Base-by-base conservation (phyloP, 2,113 vertebrate species). In the Chitala chitala region DNA sequence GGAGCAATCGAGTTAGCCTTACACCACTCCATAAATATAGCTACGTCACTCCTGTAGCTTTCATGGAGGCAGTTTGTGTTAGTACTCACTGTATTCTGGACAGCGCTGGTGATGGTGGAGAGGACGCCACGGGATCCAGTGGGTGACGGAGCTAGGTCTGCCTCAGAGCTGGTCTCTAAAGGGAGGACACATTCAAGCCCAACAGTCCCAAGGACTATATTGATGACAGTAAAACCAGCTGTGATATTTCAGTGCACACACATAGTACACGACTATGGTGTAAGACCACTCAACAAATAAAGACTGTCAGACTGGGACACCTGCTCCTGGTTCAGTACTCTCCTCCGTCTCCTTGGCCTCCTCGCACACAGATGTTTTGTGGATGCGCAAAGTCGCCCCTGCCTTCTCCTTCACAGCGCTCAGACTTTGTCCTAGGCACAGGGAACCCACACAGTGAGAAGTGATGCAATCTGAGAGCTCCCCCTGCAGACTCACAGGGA, bases 1-100 rank as follows among this genome's bases (percentile, higher is more conserved):
- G n/a, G n/a, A n/a, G n/a, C n/a, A n/a, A n/a, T n/a, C n/a, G n/a
- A n/a, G n/a, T n/a, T n/a, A n/a, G n/a, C n/a, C n/a, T n/a, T n/a
- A n/a, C n/a, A n/a, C n/a, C n/a, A n/a, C n/a, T n/a, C n/a, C n/a
- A n/a, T n/a, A n/a, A n/a, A n/a, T n/a, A n/a, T n/a, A n/a, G n/a
- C n/a, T n/a, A n/a, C n/a, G n/a, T n/a, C n/a, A n/a, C n/a, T n/a
- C n/a, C n/a, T n/a, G n/a, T n/a, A n/a, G n/a, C n/a, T n/a, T n/a
- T n/a, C n/a, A 20, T 63, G 59, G 59, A 1, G 17, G 29, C 26
- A 31, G 29, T 29, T 13, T 12, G 26, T 48, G 10, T 68, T 17
- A 1, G n/a, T n/a, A 87, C 94, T 93, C 83, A 98, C 96, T 1
- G 96, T 98, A 86, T 90, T 96, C 75, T 98, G 96, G 50, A 98